Base-by-base conservation (phyloP, 2,888 invertebrate genomes). In the Mesochorus sp. region DNA sequence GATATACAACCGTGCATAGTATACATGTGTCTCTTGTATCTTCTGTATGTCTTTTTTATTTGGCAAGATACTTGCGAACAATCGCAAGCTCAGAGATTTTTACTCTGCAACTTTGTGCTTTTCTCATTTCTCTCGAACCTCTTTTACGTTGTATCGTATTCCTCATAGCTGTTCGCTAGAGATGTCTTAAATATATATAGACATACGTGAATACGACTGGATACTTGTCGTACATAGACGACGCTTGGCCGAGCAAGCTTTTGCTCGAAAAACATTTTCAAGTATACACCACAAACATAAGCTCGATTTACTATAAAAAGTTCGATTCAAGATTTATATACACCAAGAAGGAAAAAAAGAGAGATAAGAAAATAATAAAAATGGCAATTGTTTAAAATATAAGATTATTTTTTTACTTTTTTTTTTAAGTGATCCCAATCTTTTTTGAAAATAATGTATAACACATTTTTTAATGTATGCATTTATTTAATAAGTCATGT, bases 11-110 rank as follows among this genome's bases (percentile, higher is more conserved):
- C n/a, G 31, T 42, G 12, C 49, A 24, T 12, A n/a, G 1, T 71
- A 53, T 62, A 62, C 53, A 61, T 44, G 26, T 51, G 42, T 42
- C 53, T 24, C 6, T n/a, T n/a, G n/a, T n/a, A n/a, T n/a, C n/a
- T n/a, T n/a, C 26, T 17, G 26, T 70, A 37, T 61, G 17, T 37
- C 34, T 34, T 70, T 26, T 59, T 28, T 42, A 67, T 53, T 44
- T 39, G 42, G 47, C 31, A 8, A 55, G 12, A 44, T 12, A 4
- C n/a, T n/a, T n/a, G n/a, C 34, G 39, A 10, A 76, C 55, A 31
- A 57, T 70, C 39, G 44, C 21, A 14, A 61, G 44, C 62, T 49
- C 62, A 19, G 42, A 57, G 31, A 49, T 76, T 62, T 70, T 42
- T 49, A 6, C 34, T 34, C 34, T 26, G 6, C 34, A 34, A 34